phyloP scores from a whole-genome alignment of 1,140 invertebrate genomes.

The Ceratosolen solmsi region DNA sequence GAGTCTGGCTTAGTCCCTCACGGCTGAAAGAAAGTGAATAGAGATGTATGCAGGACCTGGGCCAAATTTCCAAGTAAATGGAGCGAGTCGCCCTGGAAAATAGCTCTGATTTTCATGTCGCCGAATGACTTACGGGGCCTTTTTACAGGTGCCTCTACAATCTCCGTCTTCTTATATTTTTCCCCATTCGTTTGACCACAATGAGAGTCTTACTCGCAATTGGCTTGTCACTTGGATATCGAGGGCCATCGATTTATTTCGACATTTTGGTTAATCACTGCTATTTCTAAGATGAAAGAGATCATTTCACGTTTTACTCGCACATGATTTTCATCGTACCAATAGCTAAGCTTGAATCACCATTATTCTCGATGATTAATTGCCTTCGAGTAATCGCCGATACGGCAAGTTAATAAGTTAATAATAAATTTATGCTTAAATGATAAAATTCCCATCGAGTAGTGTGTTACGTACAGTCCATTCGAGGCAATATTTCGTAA shows the following conservation, averaged over 20 bases:
- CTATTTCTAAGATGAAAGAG: slow-evolving; percentile 9
- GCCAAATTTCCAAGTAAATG: slow-evolving; percentile 46
- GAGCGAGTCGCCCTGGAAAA: slow-evolving; percentile 36
- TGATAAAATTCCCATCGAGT: too few relatives aligned
- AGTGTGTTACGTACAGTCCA: too few relatives aligned
- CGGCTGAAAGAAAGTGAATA: slow-evolving; percentile 33
- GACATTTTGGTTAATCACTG: slow-evolving; percentile 32
- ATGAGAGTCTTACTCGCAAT: slow-evolving; percentile 1
- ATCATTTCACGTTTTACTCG: not conserved
- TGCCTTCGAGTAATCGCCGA: too few relatives aligned
- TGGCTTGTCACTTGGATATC: not conserved
- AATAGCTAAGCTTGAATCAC: too few relatives aligned
- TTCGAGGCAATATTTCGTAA: too few relatives aligned
- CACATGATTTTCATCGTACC: not conserved
- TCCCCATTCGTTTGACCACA: not conserved
- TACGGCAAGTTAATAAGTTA: too few relatives aligned
- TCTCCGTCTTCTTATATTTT: not conserved
- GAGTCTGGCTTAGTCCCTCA: not conserved
- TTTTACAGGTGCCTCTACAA: slow-evolving; percentile 19
- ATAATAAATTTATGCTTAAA: too few relatives aligned
- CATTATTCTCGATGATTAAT: too few relatives aligned
- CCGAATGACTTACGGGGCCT: slow-evolving; percentile 37
- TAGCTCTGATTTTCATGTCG: slow-evolving; percentile 25
- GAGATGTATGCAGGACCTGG: slow-evolving; percentile 38
- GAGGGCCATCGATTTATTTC: slow-evolving; percentile 18